Evolutionary conservation across 2,113 vertebrate genomes (phyloP), one percentile per base, ranked within the genome.

Genomic region (Pachycephala philippinensis): DNA sequence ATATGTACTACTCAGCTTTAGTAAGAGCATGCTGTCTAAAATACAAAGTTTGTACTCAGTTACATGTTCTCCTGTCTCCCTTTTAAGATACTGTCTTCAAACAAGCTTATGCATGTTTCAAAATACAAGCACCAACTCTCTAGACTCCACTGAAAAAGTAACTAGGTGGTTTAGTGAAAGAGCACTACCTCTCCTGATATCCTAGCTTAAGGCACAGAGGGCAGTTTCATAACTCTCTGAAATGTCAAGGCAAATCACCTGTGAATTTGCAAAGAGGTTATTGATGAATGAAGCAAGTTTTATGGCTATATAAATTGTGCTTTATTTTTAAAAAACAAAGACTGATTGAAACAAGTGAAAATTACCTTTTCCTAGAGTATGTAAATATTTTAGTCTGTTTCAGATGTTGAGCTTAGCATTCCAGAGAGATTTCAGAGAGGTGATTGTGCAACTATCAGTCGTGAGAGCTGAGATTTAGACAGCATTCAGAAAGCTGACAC

Each of bases 191-290:
- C 64, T 66, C 37, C 18, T 59, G 45, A 49, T 89, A 74, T 78
- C 76, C 66, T 71, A 44, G 60, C 63, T 94, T 81, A 90, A 75
- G 84, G 95, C 93, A 76, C 57, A 65, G 88, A 93, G 93, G 92
- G 69, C 89, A 59, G 89, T 98, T 97, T 98, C 97, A 86, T 97
- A 98, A 98, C 94, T 71, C 31, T 23, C 60, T 91, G 95, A 96
- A 94, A 90, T 54, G 27, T 65, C 10, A 33, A 93, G 94, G 95
- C 96, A 91, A 81, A 97, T 97, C 97, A 96, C 97, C 90, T 97
- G 85, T 92, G 96, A 97, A 94, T 94, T 87, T 54, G 91, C 94
- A 97, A 96, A 97, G 97, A 68, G 70, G 59, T 94, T 66, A 90
- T 84, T 97, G 96, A 98, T 93, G 89, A 92, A 95, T 86, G 50